Evolutionary conservation across 2,797 vertebrate genomes (phyloP).

Genomic region (Danionella dracula): DNA sequence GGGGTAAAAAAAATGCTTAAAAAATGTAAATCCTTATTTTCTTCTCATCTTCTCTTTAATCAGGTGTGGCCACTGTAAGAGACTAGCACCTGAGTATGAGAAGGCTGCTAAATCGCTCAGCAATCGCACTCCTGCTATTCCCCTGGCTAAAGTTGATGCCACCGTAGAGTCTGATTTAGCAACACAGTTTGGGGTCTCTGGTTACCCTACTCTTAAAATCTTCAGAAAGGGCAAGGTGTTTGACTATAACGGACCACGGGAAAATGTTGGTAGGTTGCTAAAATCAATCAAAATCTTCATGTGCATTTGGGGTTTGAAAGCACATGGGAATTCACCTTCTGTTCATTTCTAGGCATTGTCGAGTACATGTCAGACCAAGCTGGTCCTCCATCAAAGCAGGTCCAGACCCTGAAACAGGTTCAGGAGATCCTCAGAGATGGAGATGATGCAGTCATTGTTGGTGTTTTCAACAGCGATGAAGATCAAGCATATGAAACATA

Average conservation of each 20-base stretch:
- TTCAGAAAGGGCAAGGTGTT: conserved; percentile 91
- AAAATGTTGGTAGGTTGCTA: conserved; percentile 77
- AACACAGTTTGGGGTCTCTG: conserved; percentile 78
- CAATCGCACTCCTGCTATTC: conserved; percentile 78
- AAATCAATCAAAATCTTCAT: too few relatives aligned
- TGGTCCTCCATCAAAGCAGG: conserved; percentile 88
- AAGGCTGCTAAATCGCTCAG: conserved; percentile 88
- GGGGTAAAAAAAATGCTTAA: too few relatives aligned
- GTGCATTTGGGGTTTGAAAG: too few relatives aligned
- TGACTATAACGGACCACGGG: conserved; percentile 91
- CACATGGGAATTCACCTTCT: neutral
- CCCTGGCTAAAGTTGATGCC: conserved; percentile 88
- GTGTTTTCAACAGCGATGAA: conserved; percentile 76
- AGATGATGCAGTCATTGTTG: conserved; percentile 85
- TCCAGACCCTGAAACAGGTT: conserved; percentile 82
- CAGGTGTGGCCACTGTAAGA: conserved; percentile 95
- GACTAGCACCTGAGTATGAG: conserved; percentile 91
- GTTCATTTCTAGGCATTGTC: conserved; percentile 78
- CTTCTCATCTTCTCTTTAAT: neutral
- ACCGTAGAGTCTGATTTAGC: conserved; percentile 79
- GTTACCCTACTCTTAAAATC: conserved; percentile 92
- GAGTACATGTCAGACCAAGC: conserved; percentile 91
- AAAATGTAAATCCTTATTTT: too few relatives aligned
- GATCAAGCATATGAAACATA: conserved; percentile 79
- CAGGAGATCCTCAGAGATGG: conserved; percentile 90